Base-by-base conservation (phyloP, 2,797 vertebrate species). In the Podargus strigoides region DNA sequence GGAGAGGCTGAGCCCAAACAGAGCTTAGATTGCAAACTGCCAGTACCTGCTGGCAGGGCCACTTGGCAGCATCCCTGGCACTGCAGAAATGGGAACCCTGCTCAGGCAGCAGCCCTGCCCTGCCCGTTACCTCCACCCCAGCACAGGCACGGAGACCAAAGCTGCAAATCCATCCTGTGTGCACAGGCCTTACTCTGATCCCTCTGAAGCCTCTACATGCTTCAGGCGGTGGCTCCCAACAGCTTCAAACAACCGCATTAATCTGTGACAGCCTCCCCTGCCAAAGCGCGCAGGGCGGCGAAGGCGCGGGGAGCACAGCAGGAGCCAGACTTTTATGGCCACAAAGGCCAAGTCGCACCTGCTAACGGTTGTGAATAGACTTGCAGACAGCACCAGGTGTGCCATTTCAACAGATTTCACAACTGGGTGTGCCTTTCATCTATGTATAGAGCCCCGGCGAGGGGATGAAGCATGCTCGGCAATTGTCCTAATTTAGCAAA, bases 331-430 rank as follows among this genome's bases (percentile, higher is more conserved):
- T 91, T 95, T 90, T 91, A 94, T 88, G 93, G 96, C 95, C 85
- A 83, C 94, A 96, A 91, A 96, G 95, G 95, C 91, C 95, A 85
- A 59, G 82, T 76, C 75, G 74, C 95, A 96, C 94, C 95, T 96
- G 95, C 95, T 90, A 66, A 88, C 63, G 64, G 92, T 90, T 97
- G 89, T 91, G 95, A 91, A 90, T 68, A 87, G 87, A 37, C 90
- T 95, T 91, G 91, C 87, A 95, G 96, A 96, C 95, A 95, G 95
- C 91, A 58, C 95, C 95, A 97, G 97, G 96, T 97, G 96, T 95
- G 94, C 92, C 85, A 10, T 34, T 63, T 66, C 91, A 80, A 62
- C 93, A 87, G 93, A 87, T 81, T 87, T 85, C 95, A 90, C 94
- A 83, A 93, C 96, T 90, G 95, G 96, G 90, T 44, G 96, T 94